Evolutionary conservation across 1,140 invertebrate genomes (phyloP).

Genomic region (Drosophila pseudoobscura): DNA sequence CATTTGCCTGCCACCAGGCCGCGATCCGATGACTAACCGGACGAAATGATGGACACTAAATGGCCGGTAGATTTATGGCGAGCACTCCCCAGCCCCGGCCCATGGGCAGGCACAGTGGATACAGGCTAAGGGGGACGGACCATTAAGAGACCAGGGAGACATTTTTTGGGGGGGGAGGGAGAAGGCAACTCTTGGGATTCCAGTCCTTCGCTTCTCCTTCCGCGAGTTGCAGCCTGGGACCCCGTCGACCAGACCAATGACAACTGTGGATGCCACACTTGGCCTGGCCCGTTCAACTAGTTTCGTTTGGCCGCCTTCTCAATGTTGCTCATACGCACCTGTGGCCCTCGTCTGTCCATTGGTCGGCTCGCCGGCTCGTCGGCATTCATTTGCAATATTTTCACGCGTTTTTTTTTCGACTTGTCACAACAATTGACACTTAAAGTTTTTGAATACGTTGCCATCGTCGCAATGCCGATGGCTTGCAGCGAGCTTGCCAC

Average conservation of each 20-base stretch:
- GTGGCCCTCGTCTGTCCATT: slow-evolving; percentile 51
- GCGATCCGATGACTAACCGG: slow-evolving; percentile 60
- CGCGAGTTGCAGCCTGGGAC: slow-evolving; percentile 1
- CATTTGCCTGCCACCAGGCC: slow-evolving; percentile 58
- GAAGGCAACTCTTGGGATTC: too few relatives aligned
- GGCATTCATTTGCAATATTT: slow-evolving; percentile 76
- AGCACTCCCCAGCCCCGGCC: slow-evolving; percentile 35
- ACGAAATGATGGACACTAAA: slow-evolving; percentile 77
- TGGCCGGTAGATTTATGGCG: slow-evolving; percentile 75
- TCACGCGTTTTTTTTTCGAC: slow-evolving; percentile 61
- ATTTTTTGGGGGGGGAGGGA: too few relatives aligned
- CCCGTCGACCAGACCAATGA: slow-evolving; percentile 25
- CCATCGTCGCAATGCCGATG: slow-evolving; percentile 30
- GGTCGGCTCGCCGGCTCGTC: slow-evolving; percentile 13
- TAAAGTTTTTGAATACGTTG: slow-evolving; percentile 67
- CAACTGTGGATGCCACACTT: slow-evolving; percentile 32
- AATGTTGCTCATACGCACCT: slow-evolving; percentile 80
- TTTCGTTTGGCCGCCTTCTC: slow-evolving; percentile 72
- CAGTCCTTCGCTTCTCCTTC: background rate
- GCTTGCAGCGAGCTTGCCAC: slow-evolving; percentile 26
- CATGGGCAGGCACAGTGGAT: background rate
- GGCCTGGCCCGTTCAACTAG: slow-evolving; percentile 55
- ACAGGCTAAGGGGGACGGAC: background rate
- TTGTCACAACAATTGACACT: slow-evolving; percentile 81
- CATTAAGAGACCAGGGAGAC: too few relatives aligned